These are phyloP conservation scores for Margaritifera margaritifera DNA, from an alignment of 2,888 invertebrate genomes.

Conservation along the genomic window DNA sequence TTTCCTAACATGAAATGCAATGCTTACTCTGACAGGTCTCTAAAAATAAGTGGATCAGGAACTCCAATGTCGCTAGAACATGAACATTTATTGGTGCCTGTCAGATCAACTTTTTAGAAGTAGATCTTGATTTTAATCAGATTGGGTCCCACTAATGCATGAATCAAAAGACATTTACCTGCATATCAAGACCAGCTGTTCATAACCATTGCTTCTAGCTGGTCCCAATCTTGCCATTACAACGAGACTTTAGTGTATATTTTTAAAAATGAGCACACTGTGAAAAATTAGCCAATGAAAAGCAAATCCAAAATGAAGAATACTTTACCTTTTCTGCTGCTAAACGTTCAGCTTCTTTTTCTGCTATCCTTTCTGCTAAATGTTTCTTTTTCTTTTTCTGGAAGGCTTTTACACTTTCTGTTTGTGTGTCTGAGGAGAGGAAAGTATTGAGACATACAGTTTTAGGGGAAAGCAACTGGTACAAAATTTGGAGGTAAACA, in stretches of 20 bases:
- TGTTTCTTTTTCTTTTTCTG: conserved; percentile 74
- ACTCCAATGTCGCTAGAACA: too few relatives aligned
- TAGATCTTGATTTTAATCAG: neutral
- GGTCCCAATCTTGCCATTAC: too few relatives aligned
- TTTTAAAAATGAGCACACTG: neutral
- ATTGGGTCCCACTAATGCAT: neutral
- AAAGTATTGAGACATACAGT: neutral
- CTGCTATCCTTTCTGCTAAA: conserved; percentile 83
- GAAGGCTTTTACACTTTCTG: conserved; percentile 76
- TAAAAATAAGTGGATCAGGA: too few relatives aligned
- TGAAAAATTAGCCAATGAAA: neutral
- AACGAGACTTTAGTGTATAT: too few relatives aligned
- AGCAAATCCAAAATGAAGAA: neutral
- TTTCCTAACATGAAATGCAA: too few relatives aligned
- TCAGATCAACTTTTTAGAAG: too few relatives aligned
- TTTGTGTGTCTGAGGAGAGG: too few relatives aligned
- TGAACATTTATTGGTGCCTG: too few relatives aligned
- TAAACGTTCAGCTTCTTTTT: conserved; percentile 79
- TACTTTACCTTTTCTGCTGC: conserved; percentile 64
- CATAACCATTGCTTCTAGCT: too few relatives aligned
- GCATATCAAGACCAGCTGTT: too few relatives aligned
- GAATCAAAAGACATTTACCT: neutral
- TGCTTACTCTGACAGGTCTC: too few relatives aligned
- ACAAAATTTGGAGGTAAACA: too few relatives aligned
- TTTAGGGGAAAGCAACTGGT: neutral